Percentiles rank a stretch among this genome's conserved stretches.
These are phyloP conservation scores for Oreochromis aureus DNA, from an alignment of 2,113 vertebrate species.

Conservation along the genomic window DNA sequence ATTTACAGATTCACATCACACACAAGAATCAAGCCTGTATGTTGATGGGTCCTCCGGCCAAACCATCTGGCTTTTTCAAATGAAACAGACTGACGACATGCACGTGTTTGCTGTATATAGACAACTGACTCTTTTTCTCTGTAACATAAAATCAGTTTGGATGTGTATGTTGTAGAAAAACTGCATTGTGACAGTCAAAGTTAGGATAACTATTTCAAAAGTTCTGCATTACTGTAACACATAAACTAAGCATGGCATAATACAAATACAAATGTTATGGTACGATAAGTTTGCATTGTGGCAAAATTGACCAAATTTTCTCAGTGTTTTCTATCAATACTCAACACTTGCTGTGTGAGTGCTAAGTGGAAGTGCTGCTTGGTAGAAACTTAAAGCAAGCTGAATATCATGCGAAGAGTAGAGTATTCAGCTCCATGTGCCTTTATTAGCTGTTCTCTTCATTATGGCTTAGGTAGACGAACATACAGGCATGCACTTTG, in stretches of 20 bases:
- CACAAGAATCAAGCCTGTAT: constrained; percentile 91
- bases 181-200: not conserved
- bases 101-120: constrained; percentile 20
- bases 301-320: constrained; percentile 30
- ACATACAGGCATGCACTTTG: constrained; percentile 11
- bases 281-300: constrained; percentile 33
- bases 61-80: constrained; percentile 82
- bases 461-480: constrained; percentile 9
- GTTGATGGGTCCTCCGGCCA: constrained; percentile 80
- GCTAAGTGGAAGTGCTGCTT: constrained; percentile 20
- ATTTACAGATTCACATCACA: constrained; percentile 81
- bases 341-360: constrained; percentile 1
- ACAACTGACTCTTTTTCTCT: constrained; percentile 14
- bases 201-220: not conserved
- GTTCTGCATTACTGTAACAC: constrained; percentile 9
- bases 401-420: not conserved
- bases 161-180: constrained; percentile 5
- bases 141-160: not conserved
- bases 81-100: constrained; percentile 14
- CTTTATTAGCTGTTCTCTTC: constrained; percentile 34
- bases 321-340: constrained; percentile 23
- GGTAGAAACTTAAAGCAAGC: constrained; percentile 6
- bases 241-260: constrained; percentile 36
- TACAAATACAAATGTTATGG: constrained; percentile 4
- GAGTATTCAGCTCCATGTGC: constrained; percentile 48